Evolutionary conservation across 1,140 invertebrate genomes (phyloP).

Genomic region (Mya arenaria): DNA sequence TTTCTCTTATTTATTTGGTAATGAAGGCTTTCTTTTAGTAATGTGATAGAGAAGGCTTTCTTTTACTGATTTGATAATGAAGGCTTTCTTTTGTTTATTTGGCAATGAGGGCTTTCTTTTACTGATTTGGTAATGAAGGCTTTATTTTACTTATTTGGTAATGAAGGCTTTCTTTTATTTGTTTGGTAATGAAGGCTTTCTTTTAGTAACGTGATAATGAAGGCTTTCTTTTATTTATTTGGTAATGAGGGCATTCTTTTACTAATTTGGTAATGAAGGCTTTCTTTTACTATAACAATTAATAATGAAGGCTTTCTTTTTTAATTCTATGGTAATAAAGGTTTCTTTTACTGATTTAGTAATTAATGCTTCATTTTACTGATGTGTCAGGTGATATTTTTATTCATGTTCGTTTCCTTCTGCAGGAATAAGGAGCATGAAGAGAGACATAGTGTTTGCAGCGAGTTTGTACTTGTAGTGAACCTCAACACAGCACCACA

Average conservation of each 20-base stretch:
- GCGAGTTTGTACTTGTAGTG: constrained; percentile 96
- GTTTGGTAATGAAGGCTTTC: not conserved
- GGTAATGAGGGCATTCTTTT: not conserved
- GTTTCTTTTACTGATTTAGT: too few species aligned
- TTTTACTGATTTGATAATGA: not conserved
- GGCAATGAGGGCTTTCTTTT: too few species aligned
- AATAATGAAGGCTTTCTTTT: not conserved
- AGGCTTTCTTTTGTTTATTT: not conserved
- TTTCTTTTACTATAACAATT: not conserved
- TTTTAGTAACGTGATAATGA: not conserved
- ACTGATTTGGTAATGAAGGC: not conserved
- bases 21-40: not conserved
- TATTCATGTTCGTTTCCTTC: constrained; percentile 25
- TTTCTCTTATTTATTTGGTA: not conserved
- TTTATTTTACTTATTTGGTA: not conserved
- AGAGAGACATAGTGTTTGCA: constrained; percentile 99
- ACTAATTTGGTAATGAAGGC: not conserved
- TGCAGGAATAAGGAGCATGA: constrained; percentile 90
- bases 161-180: not conserved
- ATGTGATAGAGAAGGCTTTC: not conserved
- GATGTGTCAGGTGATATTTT: not conserved
- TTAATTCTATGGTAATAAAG: not conserved
- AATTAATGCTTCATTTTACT: not conserved
- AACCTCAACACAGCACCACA: not conserved
- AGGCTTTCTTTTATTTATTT: not conserved